Conservation (phyloP, 1,140 invertebrate species). For the Zaprionus capensis region DNA sequence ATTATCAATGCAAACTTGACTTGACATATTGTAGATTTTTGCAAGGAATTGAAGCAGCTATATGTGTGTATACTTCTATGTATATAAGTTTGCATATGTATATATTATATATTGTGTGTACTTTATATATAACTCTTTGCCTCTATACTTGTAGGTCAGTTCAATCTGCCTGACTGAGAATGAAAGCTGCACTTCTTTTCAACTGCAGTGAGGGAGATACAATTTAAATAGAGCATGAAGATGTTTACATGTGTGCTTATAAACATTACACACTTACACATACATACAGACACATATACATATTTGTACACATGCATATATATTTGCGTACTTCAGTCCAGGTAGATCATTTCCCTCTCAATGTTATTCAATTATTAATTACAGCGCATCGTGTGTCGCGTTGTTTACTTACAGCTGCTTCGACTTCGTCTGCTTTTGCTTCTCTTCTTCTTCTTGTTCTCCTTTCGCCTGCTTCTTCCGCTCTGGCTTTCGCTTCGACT, state of each 20-base stretch:
- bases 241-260: not conserved
- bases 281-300: not conserved
- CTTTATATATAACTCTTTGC: no score
- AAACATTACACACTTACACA: not conserved
- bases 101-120: no score
- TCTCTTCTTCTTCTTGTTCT: conserved; percentile 1
- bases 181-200: not conserved
- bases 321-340: not conserved
- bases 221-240: not conserved
- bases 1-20: no score
- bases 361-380: conserved; percentile 20
- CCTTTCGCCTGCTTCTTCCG: conserved; percentile 25
- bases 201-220: not conserved
- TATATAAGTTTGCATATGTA: not conserved
- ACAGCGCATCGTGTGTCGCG: not conserved
- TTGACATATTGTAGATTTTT: no score
- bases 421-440: not conserved
- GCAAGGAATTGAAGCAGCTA: not conserved
- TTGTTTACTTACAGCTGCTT: conserved; percentile 40
- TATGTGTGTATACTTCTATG: not conserved
- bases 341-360: not conserved
- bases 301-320: not conserved
- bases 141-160: no score
- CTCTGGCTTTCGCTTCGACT: conserved; percentile 41
- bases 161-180: no score